Evolutionary conservation across 2,113 vertebrate species (phyloP), one percentile per base, ranked within the genome.

Genomic region (Eublepharis macularius): DNA sequence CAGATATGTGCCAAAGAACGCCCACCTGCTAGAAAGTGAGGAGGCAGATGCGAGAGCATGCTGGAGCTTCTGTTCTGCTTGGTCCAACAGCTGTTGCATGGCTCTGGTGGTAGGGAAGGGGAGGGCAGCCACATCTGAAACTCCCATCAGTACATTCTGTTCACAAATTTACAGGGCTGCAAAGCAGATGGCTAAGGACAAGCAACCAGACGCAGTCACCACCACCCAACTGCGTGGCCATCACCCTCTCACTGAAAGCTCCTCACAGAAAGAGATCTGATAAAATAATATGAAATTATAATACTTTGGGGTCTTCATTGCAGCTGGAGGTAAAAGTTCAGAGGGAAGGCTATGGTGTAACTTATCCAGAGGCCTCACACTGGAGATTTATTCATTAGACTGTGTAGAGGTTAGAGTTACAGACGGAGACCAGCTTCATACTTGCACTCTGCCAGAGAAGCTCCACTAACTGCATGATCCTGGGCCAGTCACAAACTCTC

Each of bases 71-170:
- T 65, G 51, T 72, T 65, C 77, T 86, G 77, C 54, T 54, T 73
- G n/a, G 84, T 74, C 69, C 11, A 74, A n/a, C 77, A 86, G 84
- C 84, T 86, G 84, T 72, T 80, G 69, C 54, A 49, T 36, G 57
- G 69, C 10, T 86, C 24, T 63, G 72, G 70, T n/a, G 81, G 70
- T 43, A 34, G 65, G 26, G 49, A 32, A 4, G 47, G 26, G 24
- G 47, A 24, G 21, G 32, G 41, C 41, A 51, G 47, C 51, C 39
- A 26, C 77, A 74, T 73, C 77, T 80, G 51, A 74, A 80, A 6
- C 63, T 80, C 39, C 84, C 41, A 73, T 85, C 63, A 47, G 41
- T 80, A 73, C 39, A 36, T 80, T 16, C 36, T 86, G 84, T 86
- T 80, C 72, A 73, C 49, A 85, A 72, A 65, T 21, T 60, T 14